Conservation (phyloP, 2,888 invertebrate species). For the Plemyria rubiginata region DNA sequence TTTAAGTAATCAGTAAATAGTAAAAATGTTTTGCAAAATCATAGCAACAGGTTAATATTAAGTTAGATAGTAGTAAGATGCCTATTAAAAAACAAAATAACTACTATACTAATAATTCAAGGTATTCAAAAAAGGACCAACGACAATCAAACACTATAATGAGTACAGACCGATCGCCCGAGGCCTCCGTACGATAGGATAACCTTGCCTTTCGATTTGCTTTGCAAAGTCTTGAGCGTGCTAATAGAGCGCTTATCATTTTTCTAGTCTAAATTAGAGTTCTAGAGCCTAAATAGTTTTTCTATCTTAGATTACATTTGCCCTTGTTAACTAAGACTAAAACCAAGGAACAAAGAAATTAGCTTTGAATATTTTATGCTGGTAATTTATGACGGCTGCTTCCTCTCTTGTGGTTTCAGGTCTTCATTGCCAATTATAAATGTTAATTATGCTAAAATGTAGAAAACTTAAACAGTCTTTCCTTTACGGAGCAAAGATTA, state of each 20-base stretch:
- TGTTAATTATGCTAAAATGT: slow-evolving; percentile 39
- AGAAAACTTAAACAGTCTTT: slow-evolving; percentile 14
- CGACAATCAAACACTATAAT: slow-evolving; percentile 9
- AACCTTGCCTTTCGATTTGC: slow-evolving; percentile 83
- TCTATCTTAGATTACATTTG: slow-evolving; percentile 20
- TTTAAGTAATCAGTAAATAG: no score
- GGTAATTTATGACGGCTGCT: slow-evolving; percentile 37
- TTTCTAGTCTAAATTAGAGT: no score
- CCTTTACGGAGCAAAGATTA: not conserved
- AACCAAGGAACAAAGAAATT: slow-evolving; percentile 38
- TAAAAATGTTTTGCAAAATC: no score
- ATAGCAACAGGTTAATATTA: no score
- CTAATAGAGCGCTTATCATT: slow-evolving; percentile 64
- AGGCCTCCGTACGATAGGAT: slow-evolving; percentile 78
- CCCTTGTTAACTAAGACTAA: slow-evolving; percentile 34
- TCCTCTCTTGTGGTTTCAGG: slow-evolving; percentile 24
- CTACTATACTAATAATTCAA: no score
- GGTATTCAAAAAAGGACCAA: not conserved
- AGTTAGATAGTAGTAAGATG: no score
- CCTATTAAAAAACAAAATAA: no score
- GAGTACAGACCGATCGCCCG: slow-evolving; percentile 50
- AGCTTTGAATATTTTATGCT: slow-evolving; percentile 43
- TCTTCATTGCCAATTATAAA: slow-evolving; percentile 41
- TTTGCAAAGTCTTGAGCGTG: slow-evolving; percentile 59
- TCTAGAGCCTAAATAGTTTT: not conserved